Conservation (phyloP, 2,797 vertebrate species). For the Labroides dimidiatus region DNA sequence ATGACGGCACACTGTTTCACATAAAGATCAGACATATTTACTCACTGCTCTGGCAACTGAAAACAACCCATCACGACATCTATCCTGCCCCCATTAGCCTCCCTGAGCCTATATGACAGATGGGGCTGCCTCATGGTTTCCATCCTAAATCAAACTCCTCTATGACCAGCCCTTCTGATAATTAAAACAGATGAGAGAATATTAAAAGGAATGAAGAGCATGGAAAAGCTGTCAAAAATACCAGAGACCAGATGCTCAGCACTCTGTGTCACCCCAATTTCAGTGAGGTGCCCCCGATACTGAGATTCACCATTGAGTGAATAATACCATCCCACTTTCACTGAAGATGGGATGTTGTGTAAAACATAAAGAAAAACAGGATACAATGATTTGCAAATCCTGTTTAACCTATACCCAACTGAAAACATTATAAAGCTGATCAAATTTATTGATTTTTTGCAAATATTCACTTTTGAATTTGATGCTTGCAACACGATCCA, state of each 20-base stretch:
- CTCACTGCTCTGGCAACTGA: conserved; percentile 31
- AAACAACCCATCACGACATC: conserved; percentile 31
- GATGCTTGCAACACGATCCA: no score
- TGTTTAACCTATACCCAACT: no score
- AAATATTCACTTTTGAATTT: no score
- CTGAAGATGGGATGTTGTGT: no score
- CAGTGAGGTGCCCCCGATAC: conserved; percentile 17
- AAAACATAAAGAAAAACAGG: no score
- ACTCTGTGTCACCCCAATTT: conserved; percentile 17
- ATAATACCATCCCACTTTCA: no score
- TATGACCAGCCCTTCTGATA: conserved; percentile 54
- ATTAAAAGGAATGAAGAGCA: conserved; percentile 59
- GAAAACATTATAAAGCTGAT: no score
- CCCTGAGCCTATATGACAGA: conserved; percentile 67
- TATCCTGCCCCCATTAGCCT: conserved; percentile 33
- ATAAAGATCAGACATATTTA: conserved; percentile 8
- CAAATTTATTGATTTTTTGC: no score
- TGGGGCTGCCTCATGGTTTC: conserved; percentile 70
- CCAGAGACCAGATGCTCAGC: conserved; percentile 65
- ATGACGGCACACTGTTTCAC: conserved; percentile 1
- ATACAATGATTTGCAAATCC: no score
- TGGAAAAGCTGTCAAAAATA: conserved; percentile 59
- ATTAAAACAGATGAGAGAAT: conserved; percentile 76
- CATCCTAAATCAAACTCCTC: conserved; percentile 46
- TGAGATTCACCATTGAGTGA: conserved; percentile 55